phyloP scores from a whole-genome alignment of 2,113 vertebrate species.

The Perca flavescens region DNA sequence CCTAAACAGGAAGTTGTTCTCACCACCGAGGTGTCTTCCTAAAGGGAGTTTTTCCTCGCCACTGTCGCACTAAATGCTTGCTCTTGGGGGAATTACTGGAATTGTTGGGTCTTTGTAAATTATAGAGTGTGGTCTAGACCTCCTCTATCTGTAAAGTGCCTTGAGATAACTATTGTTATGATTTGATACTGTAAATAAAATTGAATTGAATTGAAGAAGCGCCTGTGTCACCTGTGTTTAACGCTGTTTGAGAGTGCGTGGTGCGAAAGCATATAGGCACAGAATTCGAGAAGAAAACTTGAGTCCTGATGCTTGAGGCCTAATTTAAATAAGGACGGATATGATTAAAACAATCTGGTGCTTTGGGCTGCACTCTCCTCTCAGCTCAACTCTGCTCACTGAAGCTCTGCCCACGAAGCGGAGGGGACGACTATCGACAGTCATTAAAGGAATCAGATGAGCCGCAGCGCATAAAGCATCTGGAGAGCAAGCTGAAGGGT shows the following conservation, averaged over 20 bases:
- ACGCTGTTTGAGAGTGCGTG: background rate
- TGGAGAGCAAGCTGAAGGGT: slow-evolving; percentile 2
- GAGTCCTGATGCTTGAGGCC: too few relatives aligned
- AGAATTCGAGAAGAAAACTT: background rate
- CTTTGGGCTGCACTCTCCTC: background rate
- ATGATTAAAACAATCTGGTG: background rate
- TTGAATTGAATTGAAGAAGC: background rate
- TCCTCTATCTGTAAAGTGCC: too few relatives aligned
- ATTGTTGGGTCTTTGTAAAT: too few relatives aligned
- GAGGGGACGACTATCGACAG: slow-evolving; percentile 1
- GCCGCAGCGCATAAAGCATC: slow-evolving; percentile 45
- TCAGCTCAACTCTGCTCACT: background rate
- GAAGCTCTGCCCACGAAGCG: background rate
- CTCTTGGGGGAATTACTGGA: too few relatives aligned
- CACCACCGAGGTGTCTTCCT: too few relatives aligned
- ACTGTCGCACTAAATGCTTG: too few relatives aligned
- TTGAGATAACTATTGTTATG: too few relatives aligned
- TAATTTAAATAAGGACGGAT: background rate
- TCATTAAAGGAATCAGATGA: slow-evolving; percentile 20
- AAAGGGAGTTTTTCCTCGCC: too few relatives aligned
- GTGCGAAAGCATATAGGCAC: background rate
- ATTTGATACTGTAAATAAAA: too few relatives aligned
- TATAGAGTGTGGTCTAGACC: too few relatives aligned
- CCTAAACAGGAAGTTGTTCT: too few relatives aligned
- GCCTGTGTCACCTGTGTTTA: background rate